Conservation (phyloP, 2,113 vertebrate genomes). For the Lasiurus borealis region DNA sequence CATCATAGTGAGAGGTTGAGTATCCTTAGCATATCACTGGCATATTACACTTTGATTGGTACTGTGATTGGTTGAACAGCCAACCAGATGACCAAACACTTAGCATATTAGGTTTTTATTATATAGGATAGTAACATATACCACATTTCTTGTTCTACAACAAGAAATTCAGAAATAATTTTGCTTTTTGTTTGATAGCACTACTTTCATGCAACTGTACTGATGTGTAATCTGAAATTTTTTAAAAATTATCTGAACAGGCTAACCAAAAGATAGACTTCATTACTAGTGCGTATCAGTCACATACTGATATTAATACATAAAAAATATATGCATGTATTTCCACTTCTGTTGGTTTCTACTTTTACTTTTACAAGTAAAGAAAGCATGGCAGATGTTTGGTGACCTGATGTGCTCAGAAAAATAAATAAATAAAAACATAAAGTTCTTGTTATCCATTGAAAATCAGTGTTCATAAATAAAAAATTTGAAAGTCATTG, state of each 20-base stretch:
- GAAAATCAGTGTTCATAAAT: constrained; percentile 55
- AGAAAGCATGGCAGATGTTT: neutral
- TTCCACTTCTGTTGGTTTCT: neutral
- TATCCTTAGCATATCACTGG: too few relatives aligned
- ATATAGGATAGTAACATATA: neutral
- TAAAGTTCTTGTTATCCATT: constrained; percentile 39
- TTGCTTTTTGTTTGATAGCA: neutral
- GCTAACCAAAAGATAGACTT: neutral
- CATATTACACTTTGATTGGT: too few relatives aligned
- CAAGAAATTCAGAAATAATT: constrained; percentile 23
- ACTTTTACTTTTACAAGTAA: constrained; percentile 24
- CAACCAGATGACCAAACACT: too few relatives aligned
- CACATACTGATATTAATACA: neutral
- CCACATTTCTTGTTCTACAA: neutral
- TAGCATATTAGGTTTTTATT: too few relatives aligned
- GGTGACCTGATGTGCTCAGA: neutral
- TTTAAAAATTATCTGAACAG: neutral
- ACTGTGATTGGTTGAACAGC: too few relatives aligned
- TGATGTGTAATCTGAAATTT: neutral
- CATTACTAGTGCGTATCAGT: neutral
- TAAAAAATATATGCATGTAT: neutral
- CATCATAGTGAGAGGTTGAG: too few relatives aligned
- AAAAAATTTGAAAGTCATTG: constrained; percentile 70
- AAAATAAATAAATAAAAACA: constrained; percentile 47
- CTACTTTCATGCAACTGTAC: neutral